Percentiles rank a stretch among this genome's conserved stretches.
Conservation (phyloP, 2,888 invertebrate species). For the Nemotelus nigrinus region DNA sequence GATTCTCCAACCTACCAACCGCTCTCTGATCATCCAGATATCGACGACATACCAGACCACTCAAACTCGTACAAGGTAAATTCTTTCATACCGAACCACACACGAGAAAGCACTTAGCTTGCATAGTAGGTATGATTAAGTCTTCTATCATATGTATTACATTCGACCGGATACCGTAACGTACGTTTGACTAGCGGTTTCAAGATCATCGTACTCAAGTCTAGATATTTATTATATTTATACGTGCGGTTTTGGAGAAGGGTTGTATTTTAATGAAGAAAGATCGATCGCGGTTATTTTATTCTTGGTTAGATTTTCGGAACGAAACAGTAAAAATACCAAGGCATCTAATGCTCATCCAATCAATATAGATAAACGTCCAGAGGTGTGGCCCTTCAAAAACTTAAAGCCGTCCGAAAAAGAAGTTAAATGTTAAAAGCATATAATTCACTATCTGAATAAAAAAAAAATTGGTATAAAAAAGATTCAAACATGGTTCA, state of each 20-base stretch:
- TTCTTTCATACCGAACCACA: not conserved
- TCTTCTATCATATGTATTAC: not conserved
- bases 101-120: slow-evolving; percentile 16
- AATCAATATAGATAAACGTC: no score
- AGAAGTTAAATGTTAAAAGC: no score
- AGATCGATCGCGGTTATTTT: no score
- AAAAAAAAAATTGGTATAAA: no score
- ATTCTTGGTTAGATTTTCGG: no score
- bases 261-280: not conserved
- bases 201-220: slow-evolving; percentile 12
- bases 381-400: no score
- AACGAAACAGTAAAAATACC: no score
- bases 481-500: no score
- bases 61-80: not conserved
- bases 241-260: not conserved
- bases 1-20: no score
- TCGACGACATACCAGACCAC: not conserved
- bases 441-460: no score
- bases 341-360: no score
- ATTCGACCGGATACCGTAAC: slow-evolving; percentile 14
- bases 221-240: not conserved
- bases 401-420: no score
- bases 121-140: not conserved
- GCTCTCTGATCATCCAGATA: not conserved
- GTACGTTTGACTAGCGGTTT: slow-evolving; percentile 7